These are phyloP conservation scores for Oreochromis spilurus DNA, from an alignment of 2,113 vertebrate genomes.

Conservation along the genomic window DNA sequence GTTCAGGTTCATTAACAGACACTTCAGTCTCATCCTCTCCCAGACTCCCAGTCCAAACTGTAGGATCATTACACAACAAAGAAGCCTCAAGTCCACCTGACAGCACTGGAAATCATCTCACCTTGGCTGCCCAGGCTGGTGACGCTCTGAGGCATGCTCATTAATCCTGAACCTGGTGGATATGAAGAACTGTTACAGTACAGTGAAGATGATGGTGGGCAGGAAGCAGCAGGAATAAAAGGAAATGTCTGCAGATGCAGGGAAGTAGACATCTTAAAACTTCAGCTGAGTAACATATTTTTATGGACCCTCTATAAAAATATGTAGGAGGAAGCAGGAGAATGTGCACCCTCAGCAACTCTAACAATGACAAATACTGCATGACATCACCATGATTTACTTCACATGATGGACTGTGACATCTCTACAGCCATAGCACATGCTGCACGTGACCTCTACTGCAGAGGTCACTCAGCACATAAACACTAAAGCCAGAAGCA, in stretches of 20 bases:
- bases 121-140: accelerated
- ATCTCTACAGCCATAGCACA: no score
- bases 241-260: neutral
- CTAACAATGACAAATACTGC: no score
- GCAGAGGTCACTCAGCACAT: no score
- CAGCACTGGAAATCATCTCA: neutral
- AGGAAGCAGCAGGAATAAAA: neutral
- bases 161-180: neutral
- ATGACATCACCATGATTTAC: no score
- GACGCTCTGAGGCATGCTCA: neutral
- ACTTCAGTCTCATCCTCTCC: neutral
- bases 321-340: no score
- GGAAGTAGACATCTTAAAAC: neutral
- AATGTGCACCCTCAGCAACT: no score
- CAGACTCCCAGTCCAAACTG: neutral
- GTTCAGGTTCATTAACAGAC: neutral
- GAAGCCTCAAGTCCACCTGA: neutral
- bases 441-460: no score
- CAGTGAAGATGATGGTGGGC: neutral
- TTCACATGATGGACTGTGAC: no score
- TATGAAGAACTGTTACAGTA: neutral
- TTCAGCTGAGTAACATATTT: no score
- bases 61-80: neutral
- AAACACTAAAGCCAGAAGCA: no score
- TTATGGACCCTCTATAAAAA: no score